phyloP scores from a whole-genome alignment of 64 coral and sea anemone species.

The Stylophora pistillata region DNA sequence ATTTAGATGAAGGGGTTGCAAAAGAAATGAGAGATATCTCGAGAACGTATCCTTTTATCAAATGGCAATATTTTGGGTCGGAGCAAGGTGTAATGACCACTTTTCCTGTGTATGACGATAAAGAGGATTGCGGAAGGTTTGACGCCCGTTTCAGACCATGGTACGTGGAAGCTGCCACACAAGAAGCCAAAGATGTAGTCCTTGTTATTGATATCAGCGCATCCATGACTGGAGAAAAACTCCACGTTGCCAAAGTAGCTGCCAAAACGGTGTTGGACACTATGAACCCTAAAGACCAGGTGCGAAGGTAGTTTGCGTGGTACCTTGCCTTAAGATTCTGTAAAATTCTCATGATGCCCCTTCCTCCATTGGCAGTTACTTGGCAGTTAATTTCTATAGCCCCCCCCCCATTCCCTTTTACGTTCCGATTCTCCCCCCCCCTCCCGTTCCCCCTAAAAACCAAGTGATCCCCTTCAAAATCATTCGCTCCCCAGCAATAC shows the following conservation, averaged over 20 bases:
- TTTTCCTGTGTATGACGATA: conserved; percentile 21
- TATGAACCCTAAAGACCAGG: conserved; percentile 68
- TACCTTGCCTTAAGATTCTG: no score
- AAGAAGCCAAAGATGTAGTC: conserved; percentile 63
- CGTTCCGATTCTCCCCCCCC: no score
- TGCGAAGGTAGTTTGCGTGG: neutral
- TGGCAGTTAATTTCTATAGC: no score
- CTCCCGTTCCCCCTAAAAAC: no score
- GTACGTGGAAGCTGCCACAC: conserved; percentile 63
- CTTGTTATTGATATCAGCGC: conserved; percentile 66
- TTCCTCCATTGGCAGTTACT: no score
- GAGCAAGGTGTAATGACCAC: conserved; percentile 37
- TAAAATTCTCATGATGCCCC: no score
- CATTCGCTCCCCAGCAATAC: no score
- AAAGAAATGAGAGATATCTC: conserved; percentile 46
- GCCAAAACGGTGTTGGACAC: conserved; percentile 65
- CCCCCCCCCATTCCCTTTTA: no score
- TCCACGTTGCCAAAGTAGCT: conserved; percentile 49
- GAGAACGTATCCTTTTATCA: conserved; percentile 13
- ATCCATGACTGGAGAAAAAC: conserved; percentile 36
- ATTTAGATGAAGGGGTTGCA: neutral
- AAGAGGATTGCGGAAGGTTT: conserved; percentile 22
- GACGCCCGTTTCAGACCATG: conserved; percentile 56
- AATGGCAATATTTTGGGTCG: conserved; percentile 73
- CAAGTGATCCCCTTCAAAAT: no score